A percentile compares a stretch with the other conserved stretches of the same genome.
Conservation (phyloP, 1,140 invertebrate genomes). For the Monochamus saltuarius region DNA sequence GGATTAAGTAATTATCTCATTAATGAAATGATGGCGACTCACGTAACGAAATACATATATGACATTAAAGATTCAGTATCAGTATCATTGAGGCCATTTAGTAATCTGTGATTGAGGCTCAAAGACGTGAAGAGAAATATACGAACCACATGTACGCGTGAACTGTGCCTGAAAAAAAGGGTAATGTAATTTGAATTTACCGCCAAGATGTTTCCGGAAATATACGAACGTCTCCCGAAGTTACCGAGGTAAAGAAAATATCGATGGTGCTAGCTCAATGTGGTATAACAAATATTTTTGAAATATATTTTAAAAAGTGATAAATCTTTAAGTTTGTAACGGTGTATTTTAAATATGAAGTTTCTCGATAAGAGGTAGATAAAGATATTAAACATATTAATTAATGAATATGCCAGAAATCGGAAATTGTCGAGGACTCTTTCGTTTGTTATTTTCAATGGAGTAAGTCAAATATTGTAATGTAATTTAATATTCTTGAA, state of each 20-base stretch:
- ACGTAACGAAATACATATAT: too few relatives aligned
- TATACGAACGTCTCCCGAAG: neutral
- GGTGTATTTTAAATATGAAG: slow-evolving; percentile 12
- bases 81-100: too few relatives aligned
- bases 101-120: too few relatives aligned
- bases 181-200: too few relatives aligned
- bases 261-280: slow-evolving; percentile 21
- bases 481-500: too few relatives aligned
- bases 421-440: slow-evolving; percentile 17
- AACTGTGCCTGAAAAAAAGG: too few relatives aligned
- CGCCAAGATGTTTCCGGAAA: neutral
- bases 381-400: slow-evolving; percentile 8
- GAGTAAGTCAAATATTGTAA: slow-evolving; percentile 22
- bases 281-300: slow-evolving; percentile 26
- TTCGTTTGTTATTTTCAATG: slow-evolving; percentile 22
- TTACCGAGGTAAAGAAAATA: slow-evolving; percentile 20
- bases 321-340: neutral
- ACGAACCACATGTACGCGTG: too few relatives aligned
- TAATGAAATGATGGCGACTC: too few relatives aligned
- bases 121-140: too few relatives aligned
- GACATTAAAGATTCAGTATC: too few relatives aligned
- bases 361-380: slow-evolving; percentile 16
- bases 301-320: slow-evolving; percentile 8
- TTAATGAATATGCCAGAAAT: slow-evolving; percentile 27
- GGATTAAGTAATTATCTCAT: too few relatives aligned